phyloP scores from a whole-genome alignment of 2,113 vertebrate genomes.

The Heterotilapia buettikoferi region DNA sequence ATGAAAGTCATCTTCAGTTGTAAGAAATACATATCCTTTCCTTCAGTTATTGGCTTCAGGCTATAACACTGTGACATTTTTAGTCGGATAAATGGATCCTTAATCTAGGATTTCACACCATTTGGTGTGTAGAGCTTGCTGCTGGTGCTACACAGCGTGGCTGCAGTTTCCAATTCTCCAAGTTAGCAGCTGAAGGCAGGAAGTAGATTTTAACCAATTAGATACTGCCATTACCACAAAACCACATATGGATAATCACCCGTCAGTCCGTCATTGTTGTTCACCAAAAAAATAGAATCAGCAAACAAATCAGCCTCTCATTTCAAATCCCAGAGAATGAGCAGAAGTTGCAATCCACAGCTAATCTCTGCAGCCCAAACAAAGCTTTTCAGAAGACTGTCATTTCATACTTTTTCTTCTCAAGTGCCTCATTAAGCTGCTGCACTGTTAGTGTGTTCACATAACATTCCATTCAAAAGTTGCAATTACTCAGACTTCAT shows the following conservation, averaged over 20 bases:
- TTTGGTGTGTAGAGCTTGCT: not conserved
- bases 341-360: not conserved
- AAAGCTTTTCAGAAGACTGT: not conserved
- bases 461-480: not conserved
- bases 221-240: not conserved
- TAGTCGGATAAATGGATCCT: not conserved
- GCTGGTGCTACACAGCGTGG: not conserved
- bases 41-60: not conserved
- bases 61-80: not conserved
- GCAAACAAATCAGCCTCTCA: not conserved
- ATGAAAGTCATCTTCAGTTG: not conserved
- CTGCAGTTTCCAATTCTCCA: not conserved
- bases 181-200: not conserved
- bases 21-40: not conserved
- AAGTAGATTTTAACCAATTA: not conserved
- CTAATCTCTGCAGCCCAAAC: not conserved
- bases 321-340: not conserved
- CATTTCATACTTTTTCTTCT: not conserved
- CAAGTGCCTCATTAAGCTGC: not conserved
- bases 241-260: not conserved
- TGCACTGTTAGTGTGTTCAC: not conserved
- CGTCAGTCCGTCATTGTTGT: not conserved
- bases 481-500: not conserved
- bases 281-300: not conserved
- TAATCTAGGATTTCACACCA: not conserved